Evolutionary conservation across 2,888 invertebrate genomes (phyloP), one percentile per base, ranked within the genome.

Genomic region (Xanthia icteritia): DNA sequence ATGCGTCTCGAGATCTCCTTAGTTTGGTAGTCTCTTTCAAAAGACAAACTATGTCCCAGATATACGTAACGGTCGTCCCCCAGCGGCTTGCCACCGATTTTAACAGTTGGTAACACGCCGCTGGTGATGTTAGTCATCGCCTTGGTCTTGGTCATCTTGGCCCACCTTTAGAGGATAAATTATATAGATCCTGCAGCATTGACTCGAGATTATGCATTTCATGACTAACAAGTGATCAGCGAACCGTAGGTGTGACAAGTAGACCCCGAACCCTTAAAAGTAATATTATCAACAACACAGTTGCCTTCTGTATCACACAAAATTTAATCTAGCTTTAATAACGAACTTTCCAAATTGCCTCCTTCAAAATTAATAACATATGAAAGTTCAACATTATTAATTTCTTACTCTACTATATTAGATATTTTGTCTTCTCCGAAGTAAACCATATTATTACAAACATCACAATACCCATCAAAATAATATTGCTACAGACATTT

Each of bases 271-370:
- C 9, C 11, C 31, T 20, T 36, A n/a, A 9, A 39, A 51, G 9
- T 56, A 58, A 70, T 60, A 65, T 54, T 15, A 36, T 13, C 11
- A 45, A 51, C 17, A n/a, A 39, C 58, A 67, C 51, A 58, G 58
- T 63, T 64, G 45, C 42, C 15, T 23, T 15, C 39, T 3, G 45
- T 36, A 23, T 9, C 78, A 3, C 8, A 27, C 45, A 45, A 58
- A 68, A 73, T 84, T 69, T 63, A 64, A 63, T 45, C 20, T 45
- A 20, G 27, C 48, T 63, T 71, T 51, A 79, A 84, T 64, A 72
- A 64, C 45, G 20, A 81, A 75, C 20, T 84, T 80, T 73, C 45
- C 13, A 60, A 67, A 68, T 80, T 73, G 54, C 23, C 68, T 84
- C 5, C 56, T 48, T 81, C 39, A 56, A 65, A n/a, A 54, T 81